phyloP scores from a whole-genome alignment of 2,113 vertebrate genomes.

The Oceanodroma tethys region DNA sequence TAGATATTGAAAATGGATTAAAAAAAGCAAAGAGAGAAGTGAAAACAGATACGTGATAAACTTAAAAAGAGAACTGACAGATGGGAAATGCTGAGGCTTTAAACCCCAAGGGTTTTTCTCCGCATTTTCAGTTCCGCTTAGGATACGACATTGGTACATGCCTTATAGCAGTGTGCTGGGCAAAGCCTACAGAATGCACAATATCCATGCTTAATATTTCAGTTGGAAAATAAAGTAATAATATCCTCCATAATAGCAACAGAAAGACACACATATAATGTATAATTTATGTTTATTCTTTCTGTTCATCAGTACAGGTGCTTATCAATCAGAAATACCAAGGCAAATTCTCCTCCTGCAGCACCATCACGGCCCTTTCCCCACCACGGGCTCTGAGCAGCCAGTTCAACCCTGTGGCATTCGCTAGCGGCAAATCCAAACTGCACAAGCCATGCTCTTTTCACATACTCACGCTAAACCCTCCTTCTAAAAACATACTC shows the following conservation, averaged over 20 bases:
- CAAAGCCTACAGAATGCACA: neutral
- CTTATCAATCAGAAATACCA: neutral
- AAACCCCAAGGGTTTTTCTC: neutral
- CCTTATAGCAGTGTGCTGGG: neutral
- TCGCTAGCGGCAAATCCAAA: neutral
- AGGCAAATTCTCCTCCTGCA: neutral
- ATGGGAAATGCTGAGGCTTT: neutral
- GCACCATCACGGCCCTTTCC: neutral
- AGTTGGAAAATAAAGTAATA: neutral
- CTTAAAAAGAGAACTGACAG: conserved; percentile 12
- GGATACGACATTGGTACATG: neutral
- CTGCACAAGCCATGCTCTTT: neutral
- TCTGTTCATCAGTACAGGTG: neutral
- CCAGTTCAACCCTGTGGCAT: neutral
- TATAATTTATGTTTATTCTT: neutral
- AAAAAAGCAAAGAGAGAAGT: neutral
- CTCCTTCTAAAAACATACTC: neutral
- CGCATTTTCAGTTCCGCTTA: neutral
- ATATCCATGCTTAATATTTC: neutral
- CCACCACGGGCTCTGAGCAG: neutral
- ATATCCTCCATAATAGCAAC: neutral
- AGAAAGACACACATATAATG: neutral
- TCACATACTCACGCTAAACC: neutral
- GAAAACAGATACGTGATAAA: neutral
- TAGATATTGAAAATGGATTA: neutral